These are phyloP conservation scores for Diadumene lineata DNA, from an alignment of 92 coral and sea anemone species.

Conservation along the genomic window DNA sequence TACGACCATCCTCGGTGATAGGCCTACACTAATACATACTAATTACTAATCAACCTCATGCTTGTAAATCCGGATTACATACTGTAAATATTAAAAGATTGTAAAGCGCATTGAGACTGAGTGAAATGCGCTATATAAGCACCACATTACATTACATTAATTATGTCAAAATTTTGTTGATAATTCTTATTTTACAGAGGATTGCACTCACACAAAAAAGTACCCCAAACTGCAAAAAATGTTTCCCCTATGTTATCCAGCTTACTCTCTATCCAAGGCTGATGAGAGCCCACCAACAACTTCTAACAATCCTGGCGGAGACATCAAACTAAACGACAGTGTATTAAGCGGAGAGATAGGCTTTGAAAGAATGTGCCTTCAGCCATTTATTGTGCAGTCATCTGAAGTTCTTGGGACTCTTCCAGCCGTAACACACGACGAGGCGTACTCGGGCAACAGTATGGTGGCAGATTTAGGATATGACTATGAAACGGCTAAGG, in stretches of 20 bases:
- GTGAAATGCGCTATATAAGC: too few relatives aligned
- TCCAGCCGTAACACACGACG: constrained; percentile 45
- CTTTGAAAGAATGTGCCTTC: constrained; percentile 36
- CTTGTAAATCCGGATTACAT: too few relatives aligned
- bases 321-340: constrained; percentile 4
- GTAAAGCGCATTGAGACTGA: too few relatives aligned
- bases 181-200: constrained; percentile 27
- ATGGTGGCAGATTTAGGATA: constrained; percentile 75
- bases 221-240: constrained; percentile 33
- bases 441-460: constrained; percentile 59
- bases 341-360: constrained; percentile 7
- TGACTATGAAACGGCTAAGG: constrained; percentile 55
- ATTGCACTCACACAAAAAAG: constrained; percentile 32
- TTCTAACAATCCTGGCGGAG: background rate
- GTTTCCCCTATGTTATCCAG: constrained; percentile 55
- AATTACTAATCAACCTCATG: too few relatives aligned
- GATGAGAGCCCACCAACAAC: constrained; percentile 22
- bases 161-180: background rate
- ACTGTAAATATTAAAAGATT: too few relatives aligned
- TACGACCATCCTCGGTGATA: too few relatives aligned
- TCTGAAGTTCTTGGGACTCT: constrained; percentile 55
- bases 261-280: constrained; percentile 12
- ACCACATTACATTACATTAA: too few relatives aligned
- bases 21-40: too few relatives aligned
- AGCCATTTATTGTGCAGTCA: constrained; percentile 58